Percentiles rank a stretch among this genome's conserved stretches.
phyloP scores from a whole-genome alignment of 37 sponge, comb jelly and placozoan genomes.

The Diacarnus erythraeanus region DNA sequence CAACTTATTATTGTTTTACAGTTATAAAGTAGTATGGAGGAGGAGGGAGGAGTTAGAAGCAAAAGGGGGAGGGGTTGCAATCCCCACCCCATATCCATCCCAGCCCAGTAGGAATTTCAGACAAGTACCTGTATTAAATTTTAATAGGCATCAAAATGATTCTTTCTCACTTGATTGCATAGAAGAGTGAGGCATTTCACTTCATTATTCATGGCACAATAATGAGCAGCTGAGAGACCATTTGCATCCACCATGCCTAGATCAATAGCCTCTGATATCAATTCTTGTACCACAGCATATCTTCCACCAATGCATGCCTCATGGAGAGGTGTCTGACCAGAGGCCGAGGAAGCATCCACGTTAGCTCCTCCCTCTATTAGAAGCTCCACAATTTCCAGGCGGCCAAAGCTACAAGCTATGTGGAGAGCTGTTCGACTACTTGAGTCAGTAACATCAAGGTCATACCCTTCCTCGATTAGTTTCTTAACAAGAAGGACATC shows the following conservation, averaged over 20 bases:
- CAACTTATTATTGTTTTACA: no score
- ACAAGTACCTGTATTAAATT: background rate
- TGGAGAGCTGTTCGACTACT: conserved; percentile 50
- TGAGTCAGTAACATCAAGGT: conserved; percentile 14
- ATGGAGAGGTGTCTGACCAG: conserved; percentile 67
- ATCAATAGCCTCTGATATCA: conserved; percentile 44
- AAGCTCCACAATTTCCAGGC: conserved; percentile 36
- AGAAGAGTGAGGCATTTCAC: conserved; percentile 50
- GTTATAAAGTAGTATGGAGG: no score
- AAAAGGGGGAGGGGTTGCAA: no score
- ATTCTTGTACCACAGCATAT: conserved; percentile 30
- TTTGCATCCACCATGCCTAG: conserved; percentile 57
- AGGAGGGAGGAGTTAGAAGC: no score
- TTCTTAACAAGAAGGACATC: conserved; percentile 9
- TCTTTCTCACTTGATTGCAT: conserved; percentile 27
- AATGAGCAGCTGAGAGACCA: conserved; percentile 67
- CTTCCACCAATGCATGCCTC: conserved; percentile 81
- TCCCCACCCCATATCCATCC: no score
- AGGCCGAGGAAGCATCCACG: conserved; percentile 36
- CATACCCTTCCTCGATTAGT: background rate
- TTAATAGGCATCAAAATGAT: background rate
- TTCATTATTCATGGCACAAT: conserved; percentile 75
- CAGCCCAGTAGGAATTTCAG: no score
- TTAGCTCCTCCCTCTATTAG: conserved; percentile 44
- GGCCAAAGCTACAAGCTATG: conserved; percentile 64